A percentile compares a stretch with the other conserved stretches of the same genome.
These are phyloP conservation scores for Ochropleura leucogaster DNA, from an alignment of 2,888 invertebrate species.

Conservation along the genomic window DNA sequence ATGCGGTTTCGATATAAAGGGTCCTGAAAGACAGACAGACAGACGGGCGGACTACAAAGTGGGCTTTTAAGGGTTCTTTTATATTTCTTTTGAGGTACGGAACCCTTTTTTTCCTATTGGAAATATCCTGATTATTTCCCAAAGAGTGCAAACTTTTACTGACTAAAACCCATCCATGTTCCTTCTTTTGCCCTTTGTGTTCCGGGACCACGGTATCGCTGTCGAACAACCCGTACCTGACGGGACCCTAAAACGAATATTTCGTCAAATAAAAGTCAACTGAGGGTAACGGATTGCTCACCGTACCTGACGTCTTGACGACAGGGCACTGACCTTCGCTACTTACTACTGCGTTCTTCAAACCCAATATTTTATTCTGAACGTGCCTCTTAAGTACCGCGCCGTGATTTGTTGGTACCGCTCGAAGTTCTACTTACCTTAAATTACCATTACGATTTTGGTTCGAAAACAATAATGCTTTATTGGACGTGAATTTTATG, in stretches of 20 bases:
- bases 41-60: too few species aligned
- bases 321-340: slow-evolving; percentile 54
- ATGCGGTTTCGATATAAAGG: too few species aligned
- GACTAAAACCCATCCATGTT: too few species aligned
- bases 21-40: too few species aligned
- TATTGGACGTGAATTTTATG: slow-evolving; percentile 35
- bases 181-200: too few species aligned
- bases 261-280: slow-evolving; percentile 47
- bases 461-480: slow-evolving; percentile 34
- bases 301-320: slow-evolving; percentile 36
- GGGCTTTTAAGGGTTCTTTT: too few species aligned
- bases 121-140: too few species aligned
- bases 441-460: slow-evolving; percentile 39
- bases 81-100: too few species aligned
- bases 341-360: slow-evolving; percentile 43
- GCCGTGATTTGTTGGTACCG: slow-evolving; percentile 43
- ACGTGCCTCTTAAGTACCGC: slow-evolving; percentile 50
- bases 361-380: slow-evolving; percentile 60
- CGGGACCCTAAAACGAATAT: neutral
- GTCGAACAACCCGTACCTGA: too few species aligned
- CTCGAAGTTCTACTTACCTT: slow-evolving; percentile 52
- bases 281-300: slow-evolving; percentile 56
- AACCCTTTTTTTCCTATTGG: too few species aligned
- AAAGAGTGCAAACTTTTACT: too few species aligned
- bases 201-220: too few species aligned